phyloP scores from a whole-genome alignment of 1,140 invertebrate genomes.

The Adelges cooleyi region DNA sequence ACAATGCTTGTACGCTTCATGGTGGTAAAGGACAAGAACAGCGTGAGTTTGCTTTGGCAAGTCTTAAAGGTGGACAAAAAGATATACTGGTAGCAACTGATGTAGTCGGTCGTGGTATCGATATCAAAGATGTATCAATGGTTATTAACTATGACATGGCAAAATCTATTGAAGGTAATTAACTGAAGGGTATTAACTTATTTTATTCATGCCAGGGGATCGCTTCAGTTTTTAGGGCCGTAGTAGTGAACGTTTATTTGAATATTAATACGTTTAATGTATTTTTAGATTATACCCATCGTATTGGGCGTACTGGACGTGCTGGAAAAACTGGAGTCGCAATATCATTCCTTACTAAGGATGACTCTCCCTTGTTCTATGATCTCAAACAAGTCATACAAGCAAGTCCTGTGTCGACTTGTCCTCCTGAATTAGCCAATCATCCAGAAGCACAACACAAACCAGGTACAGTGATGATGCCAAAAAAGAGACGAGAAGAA shows the following conservation, averaged over 20 bases:
- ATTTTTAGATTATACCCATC: slow-evolving; percentile 88
- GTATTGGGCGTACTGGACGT: slow-evolving; percentile 97
- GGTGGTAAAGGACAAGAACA: slow-evolving; percentile 99
- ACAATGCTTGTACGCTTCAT: slow-evolving; percentile 92
- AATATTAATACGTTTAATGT: neutral
- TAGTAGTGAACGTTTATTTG: neutral
- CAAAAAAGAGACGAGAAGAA: slow-evolving; percentile 88
- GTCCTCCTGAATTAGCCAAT: slow-evolving; percentile 93
- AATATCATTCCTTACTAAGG: slow-evolving; percentile 92
- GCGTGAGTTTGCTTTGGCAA: slow-evolving; percentile 92
- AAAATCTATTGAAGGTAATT: slow-evolving; percentile 83
- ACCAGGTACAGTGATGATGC: slow-evolving; percentile 84
- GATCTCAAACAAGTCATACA: slow-evolving; percentile 90
- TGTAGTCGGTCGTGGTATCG: slow-evolving; percentile 99
- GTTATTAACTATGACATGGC: slow-evolving; percentile 99
- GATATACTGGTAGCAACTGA: slow-evolving; percentile 99
- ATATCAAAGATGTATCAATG: slow-evolving; percentile 97
- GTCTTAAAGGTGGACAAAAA: slow-evolving; percentile 86
- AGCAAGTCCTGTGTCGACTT: slow-evolving; percentile 82
- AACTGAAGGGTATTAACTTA: neutral
- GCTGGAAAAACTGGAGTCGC: slow-evolving; percentile 95
- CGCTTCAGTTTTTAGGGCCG: neutral
- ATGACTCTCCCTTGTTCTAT: slow-evolving; percentile 91
- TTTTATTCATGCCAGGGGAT: too few species aligned
- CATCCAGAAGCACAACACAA: slow-evolving; percentile 98